Percentiles rank a stretch among this genome's conserved stretches.
These are phyloP conservation scores for Neodiprion virginianus DNA, from an alignment of 1,140 invertebrate species.

Conservation along the genomic window DNA sequence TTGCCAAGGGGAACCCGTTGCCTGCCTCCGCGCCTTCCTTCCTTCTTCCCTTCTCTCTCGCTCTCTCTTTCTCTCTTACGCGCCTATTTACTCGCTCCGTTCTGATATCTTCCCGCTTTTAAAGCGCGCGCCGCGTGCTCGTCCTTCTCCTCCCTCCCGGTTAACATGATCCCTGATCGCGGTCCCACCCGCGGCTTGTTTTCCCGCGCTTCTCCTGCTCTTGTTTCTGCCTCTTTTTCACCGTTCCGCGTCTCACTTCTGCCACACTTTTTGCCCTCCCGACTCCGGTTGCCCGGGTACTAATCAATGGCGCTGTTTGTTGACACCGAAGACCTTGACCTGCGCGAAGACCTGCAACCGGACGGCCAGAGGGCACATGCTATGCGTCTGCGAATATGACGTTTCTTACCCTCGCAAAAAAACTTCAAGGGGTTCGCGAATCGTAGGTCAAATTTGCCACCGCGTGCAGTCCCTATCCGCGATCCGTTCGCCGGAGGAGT, in stretches of 20 bases:
- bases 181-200: neutral
- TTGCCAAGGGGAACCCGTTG: constrained; percentile 4
- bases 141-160: constrained; percentile 8
- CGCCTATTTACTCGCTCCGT: constrained; percentile 1
- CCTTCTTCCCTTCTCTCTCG: constrained; percentile 17
- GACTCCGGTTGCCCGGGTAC: neutral
- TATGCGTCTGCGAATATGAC: too few relatives aligned
- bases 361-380: too few relatives aligned
- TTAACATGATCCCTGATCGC: too few relatives aligned
- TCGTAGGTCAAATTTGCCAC: too few relatives aligned
- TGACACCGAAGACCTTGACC: neutral
- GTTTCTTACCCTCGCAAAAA: too few relatives aligned
- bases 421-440: too few relatives aligned
- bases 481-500: too few relatives aligned
- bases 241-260: neutral
- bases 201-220: constrained; percentile 1
- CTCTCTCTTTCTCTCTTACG: constrained; percentile 9
- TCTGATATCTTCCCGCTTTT: constrained; percentile 4
- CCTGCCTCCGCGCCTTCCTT: neutral
- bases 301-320: neutral
- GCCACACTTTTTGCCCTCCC: neutral
- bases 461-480: too few relatives aligned
- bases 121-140: constrained; percentile 7
- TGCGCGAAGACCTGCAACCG: neutral
- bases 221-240: neutral